Evolutionary conservation across 37 sponge, comb jelly and placozoan genomes (phyloP).

Genomic region (Tethya wilhelma): DNA sequence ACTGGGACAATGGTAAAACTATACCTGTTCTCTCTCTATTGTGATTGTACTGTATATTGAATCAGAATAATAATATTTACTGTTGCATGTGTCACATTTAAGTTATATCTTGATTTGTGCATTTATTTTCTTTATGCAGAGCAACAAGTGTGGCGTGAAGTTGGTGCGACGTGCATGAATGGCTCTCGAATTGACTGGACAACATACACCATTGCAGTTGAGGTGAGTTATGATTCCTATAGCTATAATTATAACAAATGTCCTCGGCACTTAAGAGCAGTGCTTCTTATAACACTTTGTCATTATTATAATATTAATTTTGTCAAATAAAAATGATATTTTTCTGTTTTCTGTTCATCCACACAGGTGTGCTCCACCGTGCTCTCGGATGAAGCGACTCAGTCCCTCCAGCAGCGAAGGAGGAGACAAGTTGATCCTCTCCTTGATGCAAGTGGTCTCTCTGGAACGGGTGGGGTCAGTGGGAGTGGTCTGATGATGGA

Average conservation of each 20-base stretch:
- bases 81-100: background rate
- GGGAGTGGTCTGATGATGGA: background rate
- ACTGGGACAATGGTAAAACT: slow-evolving; percentile 78
- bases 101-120: background rate
- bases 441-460: background rate
- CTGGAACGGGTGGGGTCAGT: background rate
- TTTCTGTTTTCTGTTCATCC: background rate
- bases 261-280: too few relatives aligned
- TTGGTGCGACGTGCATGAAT: slow-evolving; percentile 67
- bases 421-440: slow-evolving; percentile 22
- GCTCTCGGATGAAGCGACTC: background rate
- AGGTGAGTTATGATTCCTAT: too few relatives aligned
- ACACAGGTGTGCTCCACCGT: slow-evolving; percentile 63
- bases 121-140: slow-evolving; percentile 15
- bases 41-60: too few relatives aligned
- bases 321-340: background rate
- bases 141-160: slow-evolving; percentile 68
- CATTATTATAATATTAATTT: background rate
- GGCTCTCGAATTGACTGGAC: slow-evolving; percentile 48
- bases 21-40: background rate
- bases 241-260: too few relatives aligned
- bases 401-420: background rate
- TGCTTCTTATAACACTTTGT: background rate
- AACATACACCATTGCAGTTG: slow-evolving; percentile 53
- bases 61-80: too few relatives aligned